Percentiles rank a stretch among this genome's conserved stretches.
phyloP scores from a whole-genome alignment of 2,113 vertebrate genomes.

The Centrocercus urophasianus region DNA sequence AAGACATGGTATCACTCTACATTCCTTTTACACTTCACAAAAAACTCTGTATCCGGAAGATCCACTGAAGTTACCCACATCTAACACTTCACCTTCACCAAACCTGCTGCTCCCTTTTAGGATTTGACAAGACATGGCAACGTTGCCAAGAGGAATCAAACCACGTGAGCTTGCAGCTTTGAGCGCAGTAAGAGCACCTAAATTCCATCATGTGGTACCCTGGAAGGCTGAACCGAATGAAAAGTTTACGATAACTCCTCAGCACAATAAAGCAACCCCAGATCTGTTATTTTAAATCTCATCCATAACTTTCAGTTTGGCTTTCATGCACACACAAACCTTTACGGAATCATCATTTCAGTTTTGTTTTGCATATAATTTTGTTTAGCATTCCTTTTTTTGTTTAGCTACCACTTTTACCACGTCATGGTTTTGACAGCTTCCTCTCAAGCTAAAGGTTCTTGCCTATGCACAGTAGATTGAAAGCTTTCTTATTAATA shows the following conservation, averaged over 20 bases:
- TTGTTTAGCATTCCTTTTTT: not conserved
- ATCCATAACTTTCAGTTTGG: slow-evolving; percentile 47
- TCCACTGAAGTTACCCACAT: not conserved
- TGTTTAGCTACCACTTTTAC: slow-evolving; percentile 32
- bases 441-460: not conserved
- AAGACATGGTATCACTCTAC: not conserved
- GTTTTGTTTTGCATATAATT: slow-evolving; percentile 35
- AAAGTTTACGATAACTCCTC: slow-evolving; percentile 23
- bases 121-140: slow-evolving; percentile 36
- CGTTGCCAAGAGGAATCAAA: slow-evolving; percentile 42
- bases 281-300: slow-evolving; percentile 36
- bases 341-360: slow-evolving; percentile 49
- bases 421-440: not conserved
- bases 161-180: slow-evolving; percentile 33
- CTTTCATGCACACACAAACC: not conserved
- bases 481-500: slow-evolving; percentile 14
- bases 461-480: not conserved
- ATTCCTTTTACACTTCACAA: not conserved
- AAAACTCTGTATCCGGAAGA: not conserved
- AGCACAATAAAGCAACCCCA: slow-evolving; percentile 29
- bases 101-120: not conserved
- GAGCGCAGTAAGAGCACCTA: slow-evolving; percentile 55
- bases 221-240: slow-evolving; percentile 55
- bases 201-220: slow-evolving; percentile 53
- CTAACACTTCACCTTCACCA: not conserved